Percentiles rank a stretch among this genome's conserved stretches.
Conservation (phyloP, 1,140 invertebrate genomes). For the Calliopsis andreniformis region DNA sequence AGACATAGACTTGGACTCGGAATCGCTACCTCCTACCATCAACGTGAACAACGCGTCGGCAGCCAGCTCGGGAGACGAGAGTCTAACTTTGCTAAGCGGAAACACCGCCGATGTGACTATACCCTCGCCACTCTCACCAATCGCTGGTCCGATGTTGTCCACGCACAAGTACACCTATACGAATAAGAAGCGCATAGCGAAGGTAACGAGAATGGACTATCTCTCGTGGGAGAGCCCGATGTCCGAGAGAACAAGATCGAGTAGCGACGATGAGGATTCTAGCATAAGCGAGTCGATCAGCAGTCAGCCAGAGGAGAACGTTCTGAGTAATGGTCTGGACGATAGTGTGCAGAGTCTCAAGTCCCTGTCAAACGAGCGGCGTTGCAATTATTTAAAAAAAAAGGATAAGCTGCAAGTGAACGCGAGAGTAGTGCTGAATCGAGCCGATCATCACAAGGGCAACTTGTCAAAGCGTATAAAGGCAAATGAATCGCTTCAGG, state of each 20-base stretch:
- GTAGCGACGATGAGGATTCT: conserved; percentile 75
- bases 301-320: conserved; percentile 74
- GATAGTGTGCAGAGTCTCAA: conserved; percentile 64
- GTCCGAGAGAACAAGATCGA: conserved; percentile 72
- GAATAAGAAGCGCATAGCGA: conserved; percentile 76
- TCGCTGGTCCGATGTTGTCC: conserved; percentile 76
- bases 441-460: conserved; percentile 66
- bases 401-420: conserved; percentile 75
- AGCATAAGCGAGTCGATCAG: conserved; percentile 72
- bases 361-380: conserved; percentile 50
- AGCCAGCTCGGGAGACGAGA: conserved; percentile 76
- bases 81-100: conserved; percentile 71
- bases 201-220: conserved; percentile 69
- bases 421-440: conserved; percentile 73
- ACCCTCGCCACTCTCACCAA: conserved; percentile 76
- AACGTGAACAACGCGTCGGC: conserved; percentile 74
- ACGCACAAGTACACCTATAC: conserved; percentile 79
- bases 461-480: conserved; percentile 64
- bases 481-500: conserved; percentile 54
- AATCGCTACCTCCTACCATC: conserved; percentile 66
- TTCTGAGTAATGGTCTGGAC: conserved; percentile 73
- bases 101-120: conserved; percentile 76
- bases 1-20: conserved; percentile 75
- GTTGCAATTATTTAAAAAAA: conserved; percentile 70
- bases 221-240: conserved; percentile 75